Evolutionary conservation across 2,797 vertebrate genomes (phyloP).

Genomic region (Cirrhinus molitorella): DNA sequence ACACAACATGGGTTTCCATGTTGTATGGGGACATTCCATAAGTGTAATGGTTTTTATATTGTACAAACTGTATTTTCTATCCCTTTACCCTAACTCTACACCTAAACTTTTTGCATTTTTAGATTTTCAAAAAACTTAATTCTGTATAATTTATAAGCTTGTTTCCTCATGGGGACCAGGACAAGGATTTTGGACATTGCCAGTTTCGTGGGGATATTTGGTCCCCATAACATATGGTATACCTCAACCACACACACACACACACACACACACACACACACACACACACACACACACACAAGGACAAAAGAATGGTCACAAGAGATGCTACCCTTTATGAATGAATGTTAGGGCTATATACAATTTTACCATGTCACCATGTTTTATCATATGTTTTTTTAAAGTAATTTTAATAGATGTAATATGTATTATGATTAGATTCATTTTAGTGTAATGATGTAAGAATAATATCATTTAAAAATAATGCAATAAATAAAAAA

Average conservation of each 20-base stretch:
- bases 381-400: background rate
- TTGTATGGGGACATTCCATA: too few relatives aligned
- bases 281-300: background rate
- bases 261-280: background rate
- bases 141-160: too few relatives aligned
- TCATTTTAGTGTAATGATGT: background rate
- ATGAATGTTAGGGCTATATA: background rate
- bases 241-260: background rate
- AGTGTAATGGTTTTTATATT: too few relatives aligned
- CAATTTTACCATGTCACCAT: background rate
- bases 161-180: too few relatives aligned
- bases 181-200: too few relatives aligned
- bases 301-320: background rate
- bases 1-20: background rate
- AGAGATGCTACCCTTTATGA: background rate
- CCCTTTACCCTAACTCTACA: too few relatives aligned
- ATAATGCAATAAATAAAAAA: too few relatives aligned
- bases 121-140: too few relatives aligned
- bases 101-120: too few relatives aligned
- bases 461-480: background rate
- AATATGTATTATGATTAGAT: background rate
- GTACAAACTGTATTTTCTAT: too few relatives aligned
- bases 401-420: background rate
- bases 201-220: too few relatives aligned
- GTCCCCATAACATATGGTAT: too few relatives aligned